Evolutionary conservation across 1,140 invertebrate genomes (phyloP).

Genomic region (Drosophila bocki): DNA sequence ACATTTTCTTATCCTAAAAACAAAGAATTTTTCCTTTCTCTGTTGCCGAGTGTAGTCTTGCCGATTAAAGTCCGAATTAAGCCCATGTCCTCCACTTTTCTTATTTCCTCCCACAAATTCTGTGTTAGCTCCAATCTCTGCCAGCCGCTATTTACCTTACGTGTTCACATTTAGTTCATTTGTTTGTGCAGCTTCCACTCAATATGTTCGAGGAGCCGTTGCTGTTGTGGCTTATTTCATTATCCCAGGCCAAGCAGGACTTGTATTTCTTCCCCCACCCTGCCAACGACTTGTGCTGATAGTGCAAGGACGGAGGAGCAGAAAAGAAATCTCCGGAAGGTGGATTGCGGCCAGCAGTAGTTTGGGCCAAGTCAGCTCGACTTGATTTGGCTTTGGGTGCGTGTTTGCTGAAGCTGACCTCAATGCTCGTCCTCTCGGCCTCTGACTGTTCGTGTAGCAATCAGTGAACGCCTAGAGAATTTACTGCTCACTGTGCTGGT

Average conservation of each 20-base stretch:
- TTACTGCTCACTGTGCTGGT: conserved; percentile 52
- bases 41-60: not conserved
- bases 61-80: conserved; percentile 32
- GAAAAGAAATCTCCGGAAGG: conserved; percentile 37
- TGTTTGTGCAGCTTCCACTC: conserved; percentile 64
- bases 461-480: conserved; percentile 55
- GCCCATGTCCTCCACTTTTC: not conserved
- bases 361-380: conserved; percentile 49
- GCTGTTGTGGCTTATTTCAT: conserved; percentile 62
- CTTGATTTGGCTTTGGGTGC: conserved; percentile 60
- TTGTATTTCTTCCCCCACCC: conserved; percentile 23
- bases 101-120: not conserved
- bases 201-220: conserved; percentile 51
- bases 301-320: conserved; percentile 30
- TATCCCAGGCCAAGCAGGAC: conserved; percentile 47
- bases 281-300: conserved; percentile 33
- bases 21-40: not conserved
- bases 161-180: conserved; percentile 76
- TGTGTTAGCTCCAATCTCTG: conserved; percentile 21
- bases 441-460: conserved; percentile 44
- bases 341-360: conserved; percentile 27
- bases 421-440: conserved; percentile 19
- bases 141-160: conserved; percentile 66
- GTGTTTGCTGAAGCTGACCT: conserved; percentile 58
- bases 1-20: no score